Base-by-base conservation (phyloP, 2,888 invertebrate genomes). In the Tromatobia lineatoria region DNA sequence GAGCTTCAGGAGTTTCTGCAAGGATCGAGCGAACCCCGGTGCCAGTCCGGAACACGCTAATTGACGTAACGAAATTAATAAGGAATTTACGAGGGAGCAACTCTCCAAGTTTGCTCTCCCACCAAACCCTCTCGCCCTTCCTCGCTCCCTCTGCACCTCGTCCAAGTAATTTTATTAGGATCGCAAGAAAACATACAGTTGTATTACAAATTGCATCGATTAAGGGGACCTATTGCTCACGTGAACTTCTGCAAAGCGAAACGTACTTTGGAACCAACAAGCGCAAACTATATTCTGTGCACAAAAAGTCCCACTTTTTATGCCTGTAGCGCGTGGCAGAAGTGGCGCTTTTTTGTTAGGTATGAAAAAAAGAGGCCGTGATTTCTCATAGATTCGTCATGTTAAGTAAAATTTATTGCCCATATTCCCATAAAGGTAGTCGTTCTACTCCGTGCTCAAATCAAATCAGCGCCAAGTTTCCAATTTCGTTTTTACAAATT, bases 1-100 rank as follows among this genome's bases (percentile, higher is more conserved):
- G 71, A 73, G 76, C 71, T 76, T 59, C 76, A 59, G 61, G 75
- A 80, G 83, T 83, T 80, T 83, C 80, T 64, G 67, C 80, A 52
- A 83, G 83, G 71, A 77, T 77, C 80, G 66, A 80, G 83, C 76
- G 23, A 61, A 13, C 18, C 73, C 59, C 47, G 73, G 45, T 59
- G 25, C 47, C 59, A 77, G 80, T 80, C 69, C 80, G 77, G 83
- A 83, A 80, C 80, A 80, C 77, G 80, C 80, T 83, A 83, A 83
- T 83, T 83, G 83, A 83, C 83, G 80, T 83, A 80, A 83, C 83
- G 83, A 83, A 83, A 83, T 83, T 83, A 83, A 83, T 83, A 83
- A 83, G 80, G 83, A 80, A 80, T 83, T 80, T 80, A 83, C 83
- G 79, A 79, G 71, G 79, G 75, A 59, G 70, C 80, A 85, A 73